Evolutionary conservation across 2,888 invertebrate species (phyloP), one percentile per base, ranked within the genome.

Genomic region (Vesta saturnalis): DNA sequence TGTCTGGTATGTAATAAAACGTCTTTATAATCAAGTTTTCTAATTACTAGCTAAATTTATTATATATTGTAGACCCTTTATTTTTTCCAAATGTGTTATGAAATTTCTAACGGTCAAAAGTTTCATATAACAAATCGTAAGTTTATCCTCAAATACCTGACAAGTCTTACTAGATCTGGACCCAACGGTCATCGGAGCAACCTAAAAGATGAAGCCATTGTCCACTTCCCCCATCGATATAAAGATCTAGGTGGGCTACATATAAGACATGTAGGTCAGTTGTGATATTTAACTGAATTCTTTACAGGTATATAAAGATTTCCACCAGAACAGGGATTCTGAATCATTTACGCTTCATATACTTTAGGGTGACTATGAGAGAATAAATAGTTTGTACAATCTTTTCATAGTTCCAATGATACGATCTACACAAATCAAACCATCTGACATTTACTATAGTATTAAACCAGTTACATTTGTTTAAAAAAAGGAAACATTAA

Each of bases 181-280:
- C 74, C 75, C 75, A 75, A 75, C 75, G 75, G 75, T 75, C 75
- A 75, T 74, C 74, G 70, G 69, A 21, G 70, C 67, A 67, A 74
- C 73, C 71, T 71, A 72, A 73, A 74, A 73, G 74, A 74, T 73
- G 74, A 74, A 71, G 67, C 73, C 70, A 74, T 75, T 75, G 75
- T 75, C 73, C 74, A 71, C 63, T 66, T 72, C 74, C 75, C 75
- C 75, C 70, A 73, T 71, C 70, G 73, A 72, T 71, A 70, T 70
- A 73, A 73, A 73, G 75, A 74, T 75, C 75, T 75, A 75, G 75
- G 74, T 75, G 75, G 74, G 74, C 70, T 69, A 66, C 70, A 63
- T 39, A 39, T 61, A 64, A 67, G 65, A 69, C 67, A 71, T 72
- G 71, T 74, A 74, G 74, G 73, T 74, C 74, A 74, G 73, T 74